A percentile compares a stretch with the other conserved stretches of the same genome.
phyloP scores from a whole-genome alignment of 2,888 invertebrate species.

The Piscicola geometra region DNA sequence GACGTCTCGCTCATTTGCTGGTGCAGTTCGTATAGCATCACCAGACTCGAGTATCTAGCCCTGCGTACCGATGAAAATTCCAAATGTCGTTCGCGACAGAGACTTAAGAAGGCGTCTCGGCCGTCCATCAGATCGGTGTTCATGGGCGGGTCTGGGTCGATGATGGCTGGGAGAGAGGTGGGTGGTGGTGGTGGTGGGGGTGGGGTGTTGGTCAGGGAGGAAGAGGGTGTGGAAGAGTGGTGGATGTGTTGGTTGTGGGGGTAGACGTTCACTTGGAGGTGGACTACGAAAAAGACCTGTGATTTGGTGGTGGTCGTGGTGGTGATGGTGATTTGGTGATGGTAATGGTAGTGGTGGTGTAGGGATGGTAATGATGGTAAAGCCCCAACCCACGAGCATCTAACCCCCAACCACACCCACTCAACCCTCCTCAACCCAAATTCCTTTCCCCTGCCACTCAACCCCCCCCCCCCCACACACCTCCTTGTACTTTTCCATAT shows the following conservation, averaged over 20 bases:
- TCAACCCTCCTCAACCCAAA: background rate
- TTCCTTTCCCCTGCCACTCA: background rate
- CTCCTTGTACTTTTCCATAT: slow-evolving; percentile 99
- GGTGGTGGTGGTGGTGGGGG: slow-evolving; percentile 61
- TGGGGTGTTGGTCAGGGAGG: background rate
- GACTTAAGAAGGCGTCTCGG: slow-evolving; percentile 91
- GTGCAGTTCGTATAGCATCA: slow-evolving; percentile 95
- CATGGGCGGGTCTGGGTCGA: slow-evolving; percentile 91
- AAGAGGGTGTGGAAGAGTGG: background rate
- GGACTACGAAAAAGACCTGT: slow-evolving; percentile 93
- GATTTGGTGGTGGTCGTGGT: background rate
- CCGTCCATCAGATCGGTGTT: slow-evolving; percentile 99
- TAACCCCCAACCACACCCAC: background rate
- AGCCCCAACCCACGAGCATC: background rate
- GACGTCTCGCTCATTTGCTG: slow-evolving; percentile 96
- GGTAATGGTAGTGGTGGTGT: background rate
- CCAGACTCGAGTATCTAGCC: slow-evolving; percentile 91
- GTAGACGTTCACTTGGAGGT: slow-evolving; percentile 68
- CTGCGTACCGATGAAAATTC: slow-evolving; percentile 93
- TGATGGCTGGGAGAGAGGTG: slow-evolving; percentile 79
- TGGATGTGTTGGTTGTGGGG: slow-evolving; percentile 9
- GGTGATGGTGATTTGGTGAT: background rate
- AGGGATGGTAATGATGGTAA: background rate
- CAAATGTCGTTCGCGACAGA: slow-evolving; percentile 95
- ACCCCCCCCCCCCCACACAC: slow-evolving; percentile 46